Conservation (phyloP, 1,140 invertebrate genomes). For the Thaumetopoea pityocampa region DNA sequence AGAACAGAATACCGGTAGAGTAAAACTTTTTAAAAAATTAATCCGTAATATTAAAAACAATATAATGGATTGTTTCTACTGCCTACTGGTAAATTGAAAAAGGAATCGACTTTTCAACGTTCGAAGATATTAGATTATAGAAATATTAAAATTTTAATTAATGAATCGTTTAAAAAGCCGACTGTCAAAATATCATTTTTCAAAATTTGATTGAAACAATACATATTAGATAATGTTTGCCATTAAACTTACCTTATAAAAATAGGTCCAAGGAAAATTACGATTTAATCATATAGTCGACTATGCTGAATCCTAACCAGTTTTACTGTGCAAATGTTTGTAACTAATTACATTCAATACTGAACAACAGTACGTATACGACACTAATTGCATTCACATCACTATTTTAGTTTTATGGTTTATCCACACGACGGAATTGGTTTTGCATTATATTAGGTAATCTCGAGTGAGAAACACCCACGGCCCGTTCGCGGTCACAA, state of each 20-base stretch:
- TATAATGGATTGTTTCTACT: too few relatives aligned
- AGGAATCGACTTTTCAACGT: too few relatives aligned
- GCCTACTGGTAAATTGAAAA: too few relatives aligned
- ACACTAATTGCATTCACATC: conserved; percentile 20
- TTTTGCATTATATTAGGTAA: conserved; percentile 9
- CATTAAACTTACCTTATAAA: conserved; percentile 33
- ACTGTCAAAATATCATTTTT: neutral
- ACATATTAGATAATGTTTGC: neutral
- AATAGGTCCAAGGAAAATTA: conserved; percentile 25
- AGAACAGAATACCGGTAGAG: too few relatives aligned
- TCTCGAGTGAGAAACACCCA: conserved; percentile 3
- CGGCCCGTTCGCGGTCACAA: conserved; percentile 3
- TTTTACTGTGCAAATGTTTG: conserved; percentile 36
- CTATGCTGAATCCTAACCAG: conserved; percentile 45
- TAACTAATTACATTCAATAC: conserved; percentile 19
- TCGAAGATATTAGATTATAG: too few relatives aligned
- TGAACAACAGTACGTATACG: conserved; percentile 4
- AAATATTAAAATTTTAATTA: too few relatives aligned
- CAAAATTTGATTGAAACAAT: neutral
- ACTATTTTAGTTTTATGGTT: conserved; percentile 22
- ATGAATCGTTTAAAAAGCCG: neutral
- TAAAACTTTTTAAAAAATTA: too few relatives aligned
- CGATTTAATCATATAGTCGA: conserved; percentile 36
- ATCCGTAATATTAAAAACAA: too few relatives aligned
- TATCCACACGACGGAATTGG: conserved; percentile 9